Base-by-base conservation (phyloP, 2,797 vertebrate genomes). In the Anguilla megastoma region DNA sequence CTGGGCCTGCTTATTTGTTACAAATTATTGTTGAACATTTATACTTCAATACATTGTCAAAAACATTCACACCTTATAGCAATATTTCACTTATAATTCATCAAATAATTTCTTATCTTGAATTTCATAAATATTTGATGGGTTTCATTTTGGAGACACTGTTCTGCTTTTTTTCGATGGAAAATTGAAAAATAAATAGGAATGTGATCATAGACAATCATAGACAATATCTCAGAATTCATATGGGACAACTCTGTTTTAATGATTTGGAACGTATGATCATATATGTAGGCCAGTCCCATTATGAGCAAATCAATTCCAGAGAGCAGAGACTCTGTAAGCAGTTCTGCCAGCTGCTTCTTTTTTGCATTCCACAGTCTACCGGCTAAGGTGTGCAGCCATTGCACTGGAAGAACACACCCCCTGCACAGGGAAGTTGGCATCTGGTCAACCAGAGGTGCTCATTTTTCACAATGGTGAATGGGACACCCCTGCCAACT, bases 31-130 rank as follows among this genome's bases (percentile, higher is more conserved):
- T 76, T 5, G 18, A 33, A 18, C 74, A 41, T 76, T 76, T 33
- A 74, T 74, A 71, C n/a, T 30, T 71, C 10, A 74, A 74, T 69
- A 69, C 24, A 69, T 12, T 74, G 69, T 74, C 27, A 74, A 74
- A 74, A 74, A 74, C 69, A 10, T 33, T 1, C 33, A 14, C 2
- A 74, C 69, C 12, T 71, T 2, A 74, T 33, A 33, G 69, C 30
- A 33, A 30, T 74, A 36, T 27, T 30, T 7, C n/a, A 74, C 30
- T 74, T 2, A 33, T 14, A 74, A 74, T 74, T 12, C 27, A 74
- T 14, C 2, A 10, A 74, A 30, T 0, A 27, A 33, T 74, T 74
- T 33, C 27, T 16, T 2, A 36, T 27, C 30, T 74, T 21, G 18
- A 74, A 36, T 12, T 52, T 52, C 10, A 8, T 1, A 52, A 52